Conservation (phyloP, 2,797 vertebrate genomes). For the Hozukius guyotensis region DNA sequence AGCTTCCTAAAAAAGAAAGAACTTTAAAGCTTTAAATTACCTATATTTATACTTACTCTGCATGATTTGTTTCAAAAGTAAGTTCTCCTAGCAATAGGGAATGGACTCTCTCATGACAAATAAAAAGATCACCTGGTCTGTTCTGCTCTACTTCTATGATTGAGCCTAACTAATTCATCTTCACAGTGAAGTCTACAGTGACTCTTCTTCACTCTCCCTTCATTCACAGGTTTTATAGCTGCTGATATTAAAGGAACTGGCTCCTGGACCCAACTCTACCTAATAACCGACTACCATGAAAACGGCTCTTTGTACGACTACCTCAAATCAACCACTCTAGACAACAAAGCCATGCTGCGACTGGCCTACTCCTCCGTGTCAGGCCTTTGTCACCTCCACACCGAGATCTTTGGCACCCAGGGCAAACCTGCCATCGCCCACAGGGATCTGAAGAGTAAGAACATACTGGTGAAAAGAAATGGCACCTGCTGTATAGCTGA, state of each 20-base stretch:
- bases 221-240: slow-evolving; percentile 91
- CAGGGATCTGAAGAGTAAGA: slow-evolving; percentile 97
- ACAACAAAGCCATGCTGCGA: slow-evolving; percentile 91
- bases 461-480: slow-evolving; percentile 96
- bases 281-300: slow-evolving; percentile 98
- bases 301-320: slow-evolving; percentile 97
- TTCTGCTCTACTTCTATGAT: background rate
- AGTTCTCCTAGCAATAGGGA: background rate
- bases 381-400: slow-evolving; percentile 95
- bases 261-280: slow-evolving; percentile 96
- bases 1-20: background rate
- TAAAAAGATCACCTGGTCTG: background rate
- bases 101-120: background rate
- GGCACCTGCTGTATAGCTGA: slow-evolving; percentile 97
- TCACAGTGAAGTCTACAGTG: background rate
- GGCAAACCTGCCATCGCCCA: slow-evolving; percentile 97
- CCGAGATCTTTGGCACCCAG: slow-evolving; percentile 97
- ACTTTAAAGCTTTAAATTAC: background rate
- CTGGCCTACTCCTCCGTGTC: slow-evolving; percentile 94
- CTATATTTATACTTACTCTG: background rate
- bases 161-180: background rate
- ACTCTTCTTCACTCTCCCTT: background rate
- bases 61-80: background rate
- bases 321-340: slow-evolving; percentile 94
- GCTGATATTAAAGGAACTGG: slow-evolving; percentile 98